Evolutionary conservation across 1,140 invertebrate species (phyloP).

Genomic region (Telenomus remus): DNA sequence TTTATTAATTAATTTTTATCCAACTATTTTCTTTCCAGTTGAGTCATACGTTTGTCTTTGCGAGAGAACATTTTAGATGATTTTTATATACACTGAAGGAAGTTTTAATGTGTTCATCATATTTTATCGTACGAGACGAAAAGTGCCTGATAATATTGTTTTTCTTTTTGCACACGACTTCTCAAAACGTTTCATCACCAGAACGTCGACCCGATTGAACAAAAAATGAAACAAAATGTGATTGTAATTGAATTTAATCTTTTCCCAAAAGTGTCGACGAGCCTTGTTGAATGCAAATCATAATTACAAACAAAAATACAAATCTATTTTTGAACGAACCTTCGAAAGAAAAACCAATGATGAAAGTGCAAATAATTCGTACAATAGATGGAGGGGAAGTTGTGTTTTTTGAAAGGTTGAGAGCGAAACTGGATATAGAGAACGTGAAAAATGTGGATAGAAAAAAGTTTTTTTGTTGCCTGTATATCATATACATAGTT

Average conservation of each 20-base stretch:
- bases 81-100: constrained; percentile 60
- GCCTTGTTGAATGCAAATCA: too few species aligned
- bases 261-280: too few species aligned
- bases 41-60: background rate
- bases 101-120: constrained; percentile 61
- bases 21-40: background rate
- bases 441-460: constrained; percentile 13
- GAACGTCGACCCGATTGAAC: background rate
- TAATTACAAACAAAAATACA: too few species aligned
- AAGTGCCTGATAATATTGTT: constrained; percentile 60
- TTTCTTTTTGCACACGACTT: constrained; percentile 17
- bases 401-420: too few species aligned
- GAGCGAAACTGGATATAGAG: too few species aligned
- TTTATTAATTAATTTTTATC: background rate
- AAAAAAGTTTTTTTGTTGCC: constrained; percentile 26
- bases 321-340: too few species aligned
- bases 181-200: constrained; percentile 1
- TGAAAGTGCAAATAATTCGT: too few species aligned
- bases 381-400: too few species aligned
- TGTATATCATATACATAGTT: constrained; percentile 29
- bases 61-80: constrained; percentile 62
- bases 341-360: too few species aligned
- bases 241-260: background rate
- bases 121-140: constrained; percentile 56
- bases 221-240: background rate